Base-by-base conservation (phyloP, 1,140 invertebrate species). In the Drosophila pruinosa region DNA sequence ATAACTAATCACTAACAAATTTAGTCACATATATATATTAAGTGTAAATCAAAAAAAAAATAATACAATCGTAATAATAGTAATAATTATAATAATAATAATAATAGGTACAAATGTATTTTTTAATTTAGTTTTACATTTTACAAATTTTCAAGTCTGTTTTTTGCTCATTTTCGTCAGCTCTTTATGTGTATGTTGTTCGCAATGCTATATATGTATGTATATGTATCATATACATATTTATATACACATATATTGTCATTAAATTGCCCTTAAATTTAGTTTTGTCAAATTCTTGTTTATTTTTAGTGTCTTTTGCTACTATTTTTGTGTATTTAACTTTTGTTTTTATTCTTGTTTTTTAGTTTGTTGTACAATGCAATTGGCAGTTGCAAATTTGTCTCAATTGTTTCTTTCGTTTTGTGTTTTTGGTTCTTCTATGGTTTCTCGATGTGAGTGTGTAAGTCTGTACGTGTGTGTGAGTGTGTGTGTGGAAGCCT, bases 301-400 rank as follows among this genome's bases (percentile, higher is more conserved):
- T 70, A 69, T 73, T 73, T 63, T 62, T 63, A 56, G 56, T 73
- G 70, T 73, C 63, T 70, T 70, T 45, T 72, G 39, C 58, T 52
- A 56, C 22, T 64, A 8, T 15, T 57, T 15, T 56, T 38, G 7
- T 50, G 22, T 73, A 17, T 56, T 43, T 43, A n/a, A 45, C 19
- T 36, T 65, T n/a, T 53, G n/a, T 64, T 24, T 52, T 41, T 65
- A 6, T 36, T 45, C 12, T 56, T 41, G 2, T 43, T 14, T 62
- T 36, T 54, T 38, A 24, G 7, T 75, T 43, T 36, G 56, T 82
- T 82, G 41, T 81, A 74, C 56, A 82, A 81, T 81, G 78, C 78
- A 81, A 81, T 81, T 81, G 79, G 80, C 81, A 83, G 72, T 85
- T 85, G 72, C 61, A 78, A 78, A 61, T 79, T 79, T 56, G 72